Percentiles rank a stretch among this genome's conserved stretches.
Evolutionary conservation across 2,888 invertebrate species (phyloP).

Genomic region (Polylopha cassiicola): DNA sequence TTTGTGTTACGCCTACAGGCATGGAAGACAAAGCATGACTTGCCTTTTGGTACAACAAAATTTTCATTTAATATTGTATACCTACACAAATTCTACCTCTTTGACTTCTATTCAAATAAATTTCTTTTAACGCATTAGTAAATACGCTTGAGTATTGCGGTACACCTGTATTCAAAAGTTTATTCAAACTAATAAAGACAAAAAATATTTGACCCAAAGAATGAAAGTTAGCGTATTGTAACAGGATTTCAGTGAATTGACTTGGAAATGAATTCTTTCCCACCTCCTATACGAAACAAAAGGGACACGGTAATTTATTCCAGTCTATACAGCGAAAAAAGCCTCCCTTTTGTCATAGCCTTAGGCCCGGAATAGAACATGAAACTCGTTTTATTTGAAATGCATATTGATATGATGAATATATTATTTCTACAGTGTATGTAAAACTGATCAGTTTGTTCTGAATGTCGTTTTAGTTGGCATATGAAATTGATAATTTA

Average conservation of each 20-base stretch:
- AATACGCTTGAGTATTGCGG: too few species aligned
- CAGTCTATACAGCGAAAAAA: slow-evolving; percentile 22
- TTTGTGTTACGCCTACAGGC: too few species aligned
- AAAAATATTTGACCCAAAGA: slow-evolving; percentile 3
- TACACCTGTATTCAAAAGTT: background rate
- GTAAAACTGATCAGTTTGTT: background rate
- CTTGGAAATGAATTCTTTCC: slow-evolving; percentile 23
- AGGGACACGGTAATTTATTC: slow-evolving; percentile 26
- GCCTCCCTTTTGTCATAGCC: slow-evolving; percentile 21
- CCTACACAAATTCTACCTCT: too few species aligned
- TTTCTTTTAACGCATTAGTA: too few species aligned
- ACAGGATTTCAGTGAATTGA: slow-evolving; percentile 19
- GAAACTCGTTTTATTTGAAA: slow-evolving; percentile 9
- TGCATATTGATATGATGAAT: slow-evolving; percentile 13
- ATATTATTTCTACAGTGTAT: slow-evolving; percentile 3
- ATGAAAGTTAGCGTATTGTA: slow-evolving; percentile 15
- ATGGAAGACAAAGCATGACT: too few species aligned
- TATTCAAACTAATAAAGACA: slow-evolving; percentile 9
- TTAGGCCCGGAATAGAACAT: slow-evolving; percentile 11
- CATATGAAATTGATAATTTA: too few species aligned
- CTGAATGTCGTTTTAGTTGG: too few species aligned
- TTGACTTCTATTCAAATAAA: too few species aligned
- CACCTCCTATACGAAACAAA: slow-evolving; percentile 26
- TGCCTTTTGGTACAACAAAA: too few species aligned
- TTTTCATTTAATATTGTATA: too few species aligned